These are phyloP conservation scores for Phymastichus coffea DNA, from an alignment of 1,140 invertebrate genomes.

Conservation along the genomic window DNA sequence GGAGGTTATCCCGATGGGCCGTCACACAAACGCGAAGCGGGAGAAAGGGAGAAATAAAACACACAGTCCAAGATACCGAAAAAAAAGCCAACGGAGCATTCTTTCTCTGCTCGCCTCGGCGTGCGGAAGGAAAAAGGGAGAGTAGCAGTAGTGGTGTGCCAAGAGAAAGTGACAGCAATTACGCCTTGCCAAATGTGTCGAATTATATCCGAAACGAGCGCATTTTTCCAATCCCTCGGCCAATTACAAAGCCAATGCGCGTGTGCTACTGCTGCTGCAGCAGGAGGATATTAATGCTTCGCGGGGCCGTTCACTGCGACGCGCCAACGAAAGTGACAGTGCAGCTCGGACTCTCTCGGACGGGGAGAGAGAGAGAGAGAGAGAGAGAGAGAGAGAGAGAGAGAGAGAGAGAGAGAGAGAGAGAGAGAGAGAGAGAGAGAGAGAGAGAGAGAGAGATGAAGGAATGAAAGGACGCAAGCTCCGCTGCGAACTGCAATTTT, in stretches of 20 bases:
- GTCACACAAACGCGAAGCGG: neutral
- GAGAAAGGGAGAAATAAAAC: neutral
- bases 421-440: neutral
- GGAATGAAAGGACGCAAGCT: neutral
- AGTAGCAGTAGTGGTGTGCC: too few relatives aligned
- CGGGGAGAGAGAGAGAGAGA: neutral
- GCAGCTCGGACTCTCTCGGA: too few relatives aligned
- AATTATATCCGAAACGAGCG: too few relatives aligned
- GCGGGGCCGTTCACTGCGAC: too few relatives aligned
- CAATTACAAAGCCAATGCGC: too few relatives aligned
- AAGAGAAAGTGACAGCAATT: too few relatives aligned
- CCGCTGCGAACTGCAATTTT: neutral
- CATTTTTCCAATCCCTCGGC: too few relatives aligned
- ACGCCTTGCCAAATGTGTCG: too few relatives aligned
- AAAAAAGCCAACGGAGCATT: neutral
- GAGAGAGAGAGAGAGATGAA: neutral
- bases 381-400: neutral
- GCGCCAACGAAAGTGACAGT: too few relatives aligned
- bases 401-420: neutral
- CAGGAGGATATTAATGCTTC: too few relatives aligned
- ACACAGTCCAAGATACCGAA: neutral
- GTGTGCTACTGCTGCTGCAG: too few relatives aligned
- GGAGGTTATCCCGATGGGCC: too few relatives aligned
- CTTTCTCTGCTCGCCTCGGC: slow-evolving; percentile 7
- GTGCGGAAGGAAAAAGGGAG: neutral